Conservation (phyloP, 2,797 vertebrate genomes). For the Hylomyscus alleni region DNA sequence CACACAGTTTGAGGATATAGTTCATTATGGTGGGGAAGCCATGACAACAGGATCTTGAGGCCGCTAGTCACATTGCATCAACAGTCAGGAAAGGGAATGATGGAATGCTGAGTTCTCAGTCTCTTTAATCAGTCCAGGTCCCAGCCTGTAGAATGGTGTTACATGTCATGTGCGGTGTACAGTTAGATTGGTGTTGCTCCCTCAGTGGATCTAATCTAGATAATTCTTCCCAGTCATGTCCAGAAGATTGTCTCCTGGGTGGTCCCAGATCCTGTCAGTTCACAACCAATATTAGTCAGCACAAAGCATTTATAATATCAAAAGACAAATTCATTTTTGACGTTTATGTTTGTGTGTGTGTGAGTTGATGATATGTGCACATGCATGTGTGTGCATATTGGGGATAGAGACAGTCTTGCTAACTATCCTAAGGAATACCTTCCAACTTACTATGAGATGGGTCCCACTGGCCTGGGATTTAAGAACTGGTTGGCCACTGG, state of each 20-base stretch:
- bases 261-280: background rate
- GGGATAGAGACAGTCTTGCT: background rate
- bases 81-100: background rate
- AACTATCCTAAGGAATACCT: background rate
- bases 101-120: background rate
- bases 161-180: too few species aligned
- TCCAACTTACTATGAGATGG: background rate
- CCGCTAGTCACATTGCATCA: background rate
- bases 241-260: background rate
- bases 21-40: background rate
- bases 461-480: background rate
- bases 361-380: background rate
- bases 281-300: background rate
- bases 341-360: background rate
- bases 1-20: too few species aligned
- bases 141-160: too few species aligned
- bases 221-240: background rate
- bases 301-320: background rate
- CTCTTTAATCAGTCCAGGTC: background rate
- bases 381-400: background rate
- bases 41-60: background rate
- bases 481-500: background rate
- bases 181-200: background rate
- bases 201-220: background rate
- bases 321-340: background rate